These are phyloP conservation scores for Scelioninae gen. 2 DNA, from an alignment of 2,888 invertebrate genomes.

Conservation along the genomic window DNA sequence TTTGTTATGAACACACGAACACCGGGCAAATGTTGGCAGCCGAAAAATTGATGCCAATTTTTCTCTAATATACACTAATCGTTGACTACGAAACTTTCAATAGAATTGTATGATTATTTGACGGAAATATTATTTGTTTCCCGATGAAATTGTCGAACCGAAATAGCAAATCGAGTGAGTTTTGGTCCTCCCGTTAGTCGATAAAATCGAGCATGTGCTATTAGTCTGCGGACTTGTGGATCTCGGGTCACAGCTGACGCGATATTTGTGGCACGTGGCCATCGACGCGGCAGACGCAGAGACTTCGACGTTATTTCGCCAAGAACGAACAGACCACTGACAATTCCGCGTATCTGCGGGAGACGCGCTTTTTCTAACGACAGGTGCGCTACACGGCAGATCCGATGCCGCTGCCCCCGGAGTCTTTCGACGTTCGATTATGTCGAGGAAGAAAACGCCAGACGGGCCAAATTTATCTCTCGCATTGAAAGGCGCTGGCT, in stretches of 20 bases:
- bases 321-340: constrained; percentile 34
- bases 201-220: constrained; percentile 32
- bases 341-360: constrained; percentile 48
- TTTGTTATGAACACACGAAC: no score
- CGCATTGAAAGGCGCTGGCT: constrained; percentile 30
- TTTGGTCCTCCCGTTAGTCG: constrained; percentile 10
- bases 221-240: constrained; percentile 18
- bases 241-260: constrained; percentile 57
- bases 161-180: background rate
- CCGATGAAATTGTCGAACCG: no score
- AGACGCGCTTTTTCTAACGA: constrained; percentile 48
- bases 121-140: no score
- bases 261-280: constrained; percentile 59
- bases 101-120: no score
- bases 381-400: constrained; percentile 45
- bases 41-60: no score
- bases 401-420: constrained; percentile 28
- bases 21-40: no score
- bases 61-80: no score
- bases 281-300: constrained; percentile 45
- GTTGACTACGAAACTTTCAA: no score
- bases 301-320: constrained; percentile 38
- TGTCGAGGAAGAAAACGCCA: constrained; percentile 45
- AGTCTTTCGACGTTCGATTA: constrained; percentile 43
- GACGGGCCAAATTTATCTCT: constrained; percentile 44